Evolutionary conservation across 2,797 vertebrate genomes (phyloP).

Genomic region (Sebastes hubbsi): DNA sequence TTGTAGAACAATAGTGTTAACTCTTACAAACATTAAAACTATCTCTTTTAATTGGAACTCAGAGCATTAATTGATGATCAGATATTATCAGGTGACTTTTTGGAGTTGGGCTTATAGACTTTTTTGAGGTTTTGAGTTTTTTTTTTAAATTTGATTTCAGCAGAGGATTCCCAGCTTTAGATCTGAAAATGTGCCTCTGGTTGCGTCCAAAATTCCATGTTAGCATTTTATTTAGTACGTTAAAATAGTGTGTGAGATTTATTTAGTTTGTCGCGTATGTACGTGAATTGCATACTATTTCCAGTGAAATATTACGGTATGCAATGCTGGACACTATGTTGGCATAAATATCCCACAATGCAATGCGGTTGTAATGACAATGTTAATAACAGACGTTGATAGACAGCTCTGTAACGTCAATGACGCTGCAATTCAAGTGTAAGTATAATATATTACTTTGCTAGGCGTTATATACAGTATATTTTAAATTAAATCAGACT

Average conservation of each 20-base stretch:
- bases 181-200: neutral
- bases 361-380: too few relatives aligned
- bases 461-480: too few relatives aligned
- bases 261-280: rapidly evolving
- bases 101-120: neutral
- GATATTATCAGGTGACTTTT: neutral
- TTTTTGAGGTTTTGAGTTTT: neutral
- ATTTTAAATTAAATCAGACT: too few relatives aligned
- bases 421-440: too few relatives aligned
- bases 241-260: too few relatives aligned
- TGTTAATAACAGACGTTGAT: too few relatives aligned
- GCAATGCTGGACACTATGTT: too few relatives aligned
- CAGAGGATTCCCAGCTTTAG: neutral
- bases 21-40: neutral
- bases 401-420: rapidly evolving
- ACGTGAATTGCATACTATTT: too few relatives aligned
- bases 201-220: rapidly evolving
- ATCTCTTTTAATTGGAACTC: neutral
- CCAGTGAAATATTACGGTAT: too few relatives aligned
- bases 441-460: too few relatives aligned
- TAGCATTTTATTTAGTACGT: rapidly evolving
- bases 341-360: too few relatives aligned
- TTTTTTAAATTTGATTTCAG: neutral
- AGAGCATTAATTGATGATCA: neutral
- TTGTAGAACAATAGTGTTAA: neutral